These are phyloP conservation scores for Pseudoatta argentina DNA, from an alignment of 1,140 invertebrate species.

Conservation along the genomic window DNA sequence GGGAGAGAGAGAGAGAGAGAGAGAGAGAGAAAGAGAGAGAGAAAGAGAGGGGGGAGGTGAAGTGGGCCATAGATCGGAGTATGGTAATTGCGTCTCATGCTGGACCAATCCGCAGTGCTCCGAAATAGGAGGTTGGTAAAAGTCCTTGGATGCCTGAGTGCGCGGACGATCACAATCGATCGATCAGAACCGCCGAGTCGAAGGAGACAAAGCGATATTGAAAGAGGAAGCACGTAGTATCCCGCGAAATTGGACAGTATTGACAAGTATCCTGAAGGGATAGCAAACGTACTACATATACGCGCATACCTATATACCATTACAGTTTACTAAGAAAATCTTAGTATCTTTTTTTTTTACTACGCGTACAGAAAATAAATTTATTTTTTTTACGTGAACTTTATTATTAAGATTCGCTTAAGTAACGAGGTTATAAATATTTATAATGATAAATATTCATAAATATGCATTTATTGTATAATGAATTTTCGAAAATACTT, in stretches of 20 bases:
- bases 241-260: constrained; percentile 64
- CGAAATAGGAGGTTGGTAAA: constrained; percentile 46
- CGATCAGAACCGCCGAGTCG: constrained; percentile 49
- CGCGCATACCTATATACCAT: constrained; percentile 13
- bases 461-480: neutral
- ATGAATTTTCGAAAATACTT: neutral
- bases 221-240: constrained; percentile 62
- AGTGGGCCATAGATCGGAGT: constrained; percentile 37
- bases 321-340: constrained; percentile 8
- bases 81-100: constrained; percentile 62
- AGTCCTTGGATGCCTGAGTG: constrained; percentile 34
- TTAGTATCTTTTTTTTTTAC: neutral
- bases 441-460: too few relatives aligned
- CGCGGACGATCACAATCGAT: constrained; percentile 50
- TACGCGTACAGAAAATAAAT: neutral
- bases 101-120: constrained; percentile 24
- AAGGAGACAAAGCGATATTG: constrained; percentile 62
- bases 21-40: neutral
- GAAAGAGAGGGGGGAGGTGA: neutral
- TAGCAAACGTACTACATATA: constrained; percentile 39
- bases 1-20: too few relatives aligned
- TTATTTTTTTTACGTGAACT: neutral
- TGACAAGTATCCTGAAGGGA: constrained; percentile 62
- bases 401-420: neutral
- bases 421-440: neutral